Percentiles rank a stretch among this genome's conserved stretches.
Conservation (phyloP, 2,888 invertebrate genomes). For the Andrena trimmerana region DNA sequence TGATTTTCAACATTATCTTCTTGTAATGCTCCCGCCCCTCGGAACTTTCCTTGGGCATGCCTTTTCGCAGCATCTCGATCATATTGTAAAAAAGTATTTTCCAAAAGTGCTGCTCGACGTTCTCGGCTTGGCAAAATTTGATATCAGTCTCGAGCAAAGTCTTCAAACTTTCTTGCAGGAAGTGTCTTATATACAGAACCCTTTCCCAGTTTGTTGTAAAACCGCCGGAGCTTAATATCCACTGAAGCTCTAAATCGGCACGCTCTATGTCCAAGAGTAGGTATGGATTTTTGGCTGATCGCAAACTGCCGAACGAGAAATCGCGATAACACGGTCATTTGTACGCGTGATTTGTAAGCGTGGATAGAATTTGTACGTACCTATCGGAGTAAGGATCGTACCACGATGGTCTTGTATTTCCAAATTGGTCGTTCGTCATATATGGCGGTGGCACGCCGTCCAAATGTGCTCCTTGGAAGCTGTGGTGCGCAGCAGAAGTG, state of each 20-base stretch:
- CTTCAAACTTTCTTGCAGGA: slow-evolving; percentile 89
- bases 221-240: slow-evolving; percentile 87
- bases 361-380: slow-evolving; percentile 67
- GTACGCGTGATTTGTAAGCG: not conserved
- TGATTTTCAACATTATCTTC: slow-evolving; percentile 88
- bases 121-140: slow-evolving; percentile 94
- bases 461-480: slow-evolving; percentile 75
- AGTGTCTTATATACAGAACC: slow-evolving; percentile 88
- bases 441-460: slow-evolving; percentile 73
- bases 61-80: slow-evolving; percentile 93
- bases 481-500: slow-evolving; percentile 67
- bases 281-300: slow-evolving; percentile 88
- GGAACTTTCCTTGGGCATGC: slow-evolving; percentile 87
- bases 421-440: slow-evolving; percentile 85
- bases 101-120: slow-evolving; percentile 96
- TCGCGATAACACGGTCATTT: not conserved
- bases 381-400: slow-evolving; percentile 87
- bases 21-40: slow-evolving; percentile 89
- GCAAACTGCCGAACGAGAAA: slow-evolving; percentile 84
- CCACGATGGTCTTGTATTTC: slow-evolving; percentile 86
- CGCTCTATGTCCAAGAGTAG: slow-evolving; percentile 89
- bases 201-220: slow-evolving; percentile 89
- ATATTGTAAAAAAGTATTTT: slow-evolving; percentile 95
- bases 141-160: slow-evolving; percentile 91
- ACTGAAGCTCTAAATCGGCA: slow-evolving; percentile 89